Evolutionary conservation across 2,888 invertebrate genomes (phyloP).

Genomic region (Dastarcus helophoroides): DNA sequence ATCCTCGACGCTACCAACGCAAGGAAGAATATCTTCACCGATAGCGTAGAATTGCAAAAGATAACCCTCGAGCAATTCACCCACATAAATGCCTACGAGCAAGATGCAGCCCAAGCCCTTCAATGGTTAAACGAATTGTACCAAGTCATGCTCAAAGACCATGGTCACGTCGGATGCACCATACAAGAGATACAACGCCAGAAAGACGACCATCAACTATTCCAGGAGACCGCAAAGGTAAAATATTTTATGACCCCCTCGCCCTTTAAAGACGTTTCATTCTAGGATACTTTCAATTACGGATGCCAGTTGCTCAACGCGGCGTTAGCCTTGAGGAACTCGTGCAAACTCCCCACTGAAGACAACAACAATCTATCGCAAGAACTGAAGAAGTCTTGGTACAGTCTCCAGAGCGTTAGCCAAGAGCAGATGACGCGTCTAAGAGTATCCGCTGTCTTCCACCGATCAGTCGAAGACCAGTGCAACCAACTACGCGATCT

Average conservation of each 20-base stretch:
- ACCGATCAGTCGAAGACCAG: constrained; percentile 56
- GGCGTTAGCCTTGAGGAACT: constrained; percentile 57
- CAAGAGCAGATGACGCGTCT: constrained; percentile 67
- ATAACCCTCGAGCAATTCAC: constrained; percentile 67
- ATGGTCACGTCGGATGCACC: constrained; percentile 61
- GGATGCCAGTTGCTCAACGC: constrained; percentile 68
- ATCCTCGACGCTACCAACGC: constrained; percentile 58
- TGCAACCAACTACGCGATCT: constrained; percentile 50
- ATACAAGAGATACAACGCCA: constrained; percentile 61
- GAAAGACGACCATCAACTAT: constrained; percentile 61
- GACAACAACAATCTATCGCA: constrained; percentile 45
- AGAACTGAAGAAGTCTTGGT: constrained; percentile 56
- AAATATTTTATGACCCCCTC: not conserved
- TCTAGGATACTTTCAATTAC: constrained; percentile 68
- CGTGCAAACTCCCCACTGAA: constrained; percentile 52
- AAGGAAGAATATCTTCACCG: constrained; percentile 58
- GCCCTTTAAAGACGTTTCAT: too few relatives aligned
- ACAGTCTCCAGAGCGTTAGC: constrained; percentile 52
- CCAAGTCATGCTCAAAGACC: constrained; percentile 54
- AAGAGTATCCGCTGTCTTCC: constrained; percentile 64
- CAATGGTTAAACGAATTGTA: constrained; percentile 68
- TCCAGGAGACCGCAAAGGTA: constrained; percentile 71
- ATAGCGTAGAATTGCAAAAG: constrained; percentile 64
- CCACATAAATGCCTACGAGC: constrained; percentile 64
- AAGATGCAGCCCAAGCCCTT: constrained; percentile 63